Base-by-base conservation (phyloP, 2,888 invertebrate genomes). In the Diarsia brunnea region DNA sequence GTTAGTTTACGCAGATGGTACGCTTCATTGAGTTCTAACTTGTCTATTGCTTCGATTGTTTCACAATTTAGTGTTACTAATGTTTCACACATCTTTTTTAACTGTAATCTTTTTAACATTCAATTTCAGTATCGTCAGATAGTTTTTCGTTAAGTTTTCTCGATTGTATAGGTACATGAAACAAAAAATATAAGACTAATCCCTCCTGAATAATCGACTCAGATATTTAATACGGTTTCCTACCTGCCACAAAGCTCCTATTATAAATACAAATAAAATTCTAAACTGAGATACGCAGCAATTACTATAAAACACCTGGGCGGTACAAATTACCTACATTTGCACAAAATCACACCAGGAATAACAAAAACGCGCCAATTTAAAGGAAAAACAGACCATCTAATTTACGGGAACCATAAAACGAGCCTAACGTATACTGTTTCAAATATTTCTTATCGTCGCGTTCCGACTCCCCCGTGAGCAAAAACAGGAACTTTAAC, bases 401-500 rank as follows among this genome's bases (percentile, higher is more conserved):
- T 84, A 84, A 89, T 88, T 89, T 85, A 80, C 74, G 72, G 75
- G 55, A 79, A 70, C 79, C 79, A 89, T 90, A 88, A 90, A 90
- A 87, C 81, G 85, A 87, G 82, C 87, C 88, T 88, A 91, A 89
- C 91, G 91, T 91, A 90, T 91, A 90, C 91, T 89, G 91, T 91
- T 93, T 92, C 91, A 92, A 91, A 92, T 92, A 93, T 93, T 90
- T 93, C 93, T 93, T 94, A 94, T 94, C 94, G 91, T 88, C 87
- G 89, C 89, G 73, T 82, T 89, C 84, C 90, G 90, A 89, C 91
- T 93, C 93, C 93, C 92, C 88, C 73, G 91, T 90, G 93, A 92
- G 93, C 92, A 93, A 93, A 95, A 95, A 94, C 95, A 94, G 94
- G 90, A 93, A 94, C 92, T 94, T 93, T 92, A 93, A 92, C 92